Conservation (phyloP, 2,113 vertebrate genomes). For the Rhabdornis inornatus region DNA sequence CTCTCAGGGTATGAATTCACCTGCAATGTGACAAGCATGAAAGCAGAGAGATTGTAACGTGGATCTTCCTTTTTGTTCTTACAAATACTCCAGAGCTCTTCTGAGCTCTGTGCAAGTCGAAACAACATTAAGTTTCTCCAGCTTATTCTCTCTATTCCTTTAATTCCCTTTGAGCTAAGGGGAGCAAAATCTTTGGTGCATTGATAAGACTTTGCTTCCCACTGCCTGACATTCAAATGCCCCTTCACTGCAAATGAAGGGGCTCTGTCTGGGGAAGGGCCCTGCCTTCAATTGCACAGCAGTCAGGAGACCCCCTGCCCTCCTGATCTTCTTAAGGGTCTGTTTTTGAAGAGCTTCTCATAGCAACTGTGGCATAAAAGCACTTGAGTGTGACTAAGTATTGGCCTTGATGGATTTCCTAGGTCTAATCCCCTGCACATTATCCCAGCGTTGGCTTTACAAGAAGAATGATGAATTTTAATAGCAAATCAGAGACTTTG, state of each 20-base stretch:
- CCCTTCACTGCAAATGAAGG: background rate
- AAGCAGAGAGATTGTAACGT: background rate
- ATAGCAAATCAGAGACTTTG: background rate
- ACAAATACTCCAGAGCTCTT: background rate
- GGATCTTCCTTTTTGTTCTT: background rate
- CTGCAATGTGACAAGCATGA: background rate
- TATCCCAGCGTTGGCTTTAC: background rate
- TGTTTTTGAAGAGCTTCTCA: background rate
- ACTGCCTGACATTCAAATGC: conserved; percentile 1
- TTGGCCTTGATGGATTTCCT: conserved; percentile 45
- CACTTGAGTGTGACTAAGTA: conserved; percentile 28
- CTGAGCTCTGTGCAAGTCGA: background rate
- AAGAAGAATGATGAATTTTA: conserved; percentile 18
- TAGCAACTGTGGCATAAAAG: conserved; percentile 20
- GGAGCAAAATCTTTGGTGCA: background rate
- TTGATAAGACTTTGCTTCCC: background rate
- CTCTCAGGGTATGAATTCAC: background rate
- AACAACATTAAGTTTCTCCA: background rate
- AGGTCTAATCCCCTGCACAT: background rate
- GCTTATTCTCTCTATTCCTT: background rate
- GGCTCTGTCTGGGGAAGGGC: background rate
- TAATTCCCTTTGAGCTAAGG: background rate
- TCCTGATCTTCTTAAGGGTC: background rate
- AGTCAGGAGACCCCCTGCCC: background rate
- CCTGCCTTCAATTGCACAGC: background rate